A percentile compares a stretch with the other conserved stretches of the same genome.
Conservation (phyloP, 1,140 invertebrate species). For the Caenorhabditis inopinata region DNA sequence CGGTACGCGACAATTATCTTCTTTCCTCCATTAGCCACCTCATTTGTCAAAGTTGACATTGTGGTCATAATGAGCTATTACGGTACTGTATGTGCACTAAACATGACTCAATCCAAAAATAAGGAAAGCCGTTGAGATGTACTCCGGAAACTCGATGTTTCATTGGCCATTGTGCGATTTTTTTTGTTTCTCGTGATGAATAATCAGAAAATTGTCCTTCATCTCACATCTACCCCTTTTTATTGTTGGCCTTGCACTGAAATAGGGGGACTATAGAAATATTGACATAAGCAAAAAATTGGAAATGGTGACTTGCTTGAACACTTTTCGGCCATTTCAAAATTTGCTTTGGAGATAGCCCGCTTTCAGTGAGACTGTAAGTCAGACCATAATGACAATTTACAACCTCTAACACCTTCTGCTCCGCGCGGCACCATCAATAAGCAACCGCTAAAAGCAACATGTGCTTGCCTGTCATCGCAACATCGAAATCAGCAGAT, state of each 20-base stretch:
- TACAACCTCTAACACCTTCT: conserved; percentile 11
- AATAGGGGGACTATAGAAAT: too few relatives aligned
- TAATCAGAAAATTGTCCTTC: not conserved
- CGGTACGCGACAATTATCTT: not conserved
- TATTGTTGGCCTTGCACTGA: not conserved
- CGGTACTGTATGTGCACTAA: too few relatives aligned
- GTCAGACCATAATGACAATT: not conserved
- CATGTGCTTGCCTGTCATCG: not conserved
- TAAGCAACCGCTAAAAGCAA: not conserved
- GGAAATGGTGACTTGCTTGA: too few relatives aligned
- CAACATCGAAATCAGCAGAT: not conserved
- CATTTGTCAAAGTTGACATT: not conserved
- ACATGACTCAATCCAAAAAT: too few relatives aligned
- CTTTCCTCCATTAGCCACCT: not conserved
- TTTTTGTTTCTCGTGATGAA: not conserved
- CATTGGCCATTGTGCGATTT: not conserved
- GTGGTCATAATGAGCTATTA: not conserved
- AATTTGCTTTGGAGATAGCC: too few relatives aligned
- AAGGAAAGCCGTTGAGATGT: too few relatives aligned
- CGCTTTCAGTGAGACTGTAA: too few relatives aligned
- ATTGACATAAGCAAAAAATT: too few relatives aligned
- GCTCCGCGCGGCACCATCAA: not conserved
- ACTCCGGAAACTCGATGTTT: not conserved
- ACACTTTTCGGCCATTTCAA: too few relatives aligned
- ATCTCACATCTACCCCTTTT: not conserved